Percentiles rank a stretch among this genome's conserved stretches.
Conservation (phyloP, 2,797 vertebrate genomes). For the Pseudopleuronectes americanus region DNA sequence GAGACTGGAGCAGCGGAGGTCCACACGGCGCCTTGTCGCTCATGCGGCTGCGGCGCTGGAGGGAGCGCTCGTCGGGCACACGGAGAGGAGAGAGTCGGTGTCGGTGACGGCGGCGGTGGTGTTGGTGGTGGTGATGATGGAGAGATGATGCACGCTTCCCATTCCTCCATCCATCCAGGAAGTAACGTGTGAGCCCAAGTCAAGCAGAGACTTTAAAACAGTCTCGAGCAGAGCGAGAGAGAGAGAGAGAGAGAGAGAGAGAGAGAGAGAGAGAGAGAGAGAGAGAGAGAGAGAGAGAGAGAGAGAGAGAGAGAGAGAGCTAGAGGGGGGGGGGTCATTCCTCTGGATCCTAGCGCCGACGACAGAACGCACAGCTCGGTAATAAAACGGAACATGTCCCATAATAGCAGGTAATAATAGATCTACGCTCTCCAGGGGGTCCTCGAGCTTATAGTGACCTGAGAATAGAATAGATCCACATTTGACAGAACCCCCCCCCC, state of each 20-base stretch:
- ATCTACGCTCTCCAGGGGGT: slow-evolving; percentile 19
- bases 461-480: slow-evolving; percentile 42
- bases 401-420: slow-evolving; percentile 47
- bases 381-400: slow-evolving; percentile 13
- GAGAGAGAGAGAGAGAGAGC: slow-evolving; percentile 12
- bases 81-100: slow-evolving; percentile 69
- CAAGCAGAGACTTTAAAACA: slow-evolving; percentile 94
- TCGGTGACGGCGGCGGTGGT: slow-evolving; percentile 7
- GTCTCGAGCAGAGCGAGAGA: slow-evolving; percentile 67
- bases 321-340: slow-evolving; percentile 57
- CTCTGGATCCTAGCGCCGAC: slow-evolving; percentile 87
- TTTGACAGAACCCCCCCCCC: neutral
- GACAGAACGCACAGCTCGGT: slow-evolving; percentile 6
- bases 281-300: slow-evolving; percentile 12
- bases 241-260: slow-evolving; percentile 23
- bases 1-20: slow-evolving; percentile 45
- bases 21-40: slow-evolving; percentile 56
- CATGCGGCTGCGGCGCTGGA: slow-evolving; percentile 38
- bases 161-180: slow-evolving; percentile 91
- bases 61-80: slow-evolving; percentile 73
- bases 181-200: slow-evolving; percentile 90
- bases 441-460: slow-evolving; percentile 20
- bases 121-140: slow-evolving; percentile 35
- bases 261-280: slow-evolving; percentile 36
- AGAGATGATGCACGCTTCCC: slow-evolving; percentile 86